Evolutionary conservation across 2,797 vertebrate genomes (phyloP).

Genomic region (Poecilia wingei): DNA sequence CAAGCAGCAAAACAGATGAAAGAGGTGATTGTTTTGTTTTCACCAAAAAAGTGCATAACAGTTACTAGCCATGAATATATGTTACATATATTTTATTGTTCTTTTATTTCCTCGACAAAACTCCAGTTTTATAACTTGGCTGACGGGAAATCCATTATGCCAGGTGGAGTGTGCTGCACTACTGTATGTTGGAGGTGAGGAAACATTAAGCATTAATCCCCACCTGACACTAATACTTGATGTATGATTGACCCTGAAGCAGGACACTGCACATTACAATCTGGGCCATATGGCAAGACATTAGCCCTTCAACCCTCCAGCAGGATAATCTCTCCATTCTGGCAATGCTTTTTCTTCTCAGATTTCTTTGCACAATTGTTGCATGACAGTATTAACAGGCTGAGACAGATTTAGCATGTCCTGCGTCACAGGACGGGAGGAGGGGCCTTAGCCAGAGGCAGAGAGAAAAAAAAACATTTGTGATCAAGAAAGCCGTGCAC

Average conservation of each 20-base stretch:
- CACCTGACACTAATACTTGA: constrained; percentile 88
- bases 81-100: constrained; percentile 1
- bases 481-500: constrained; percentile 61
- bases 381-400: constrained; percentile 84
- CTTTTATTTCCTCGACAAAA: background rate
- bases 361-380: constrained; percentile 86
- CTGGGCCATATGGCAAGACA: constrained; percentile 82
- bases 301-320: constrained; percentile 81
- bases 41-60: background rate
- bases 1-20: constrained; percentile 38
- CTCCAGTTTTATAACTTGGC: background rate
- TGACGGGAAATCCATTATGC: constrained; percentile 14
- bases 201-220: constrained; percentile 83
- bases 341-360: constrained; percentile 82
- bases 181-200: constrained; percentile 66
- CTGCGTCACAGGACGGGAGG: constrained; percentile 69
- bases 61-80: constrained; percentile 1
- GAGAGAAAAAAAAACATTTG: constrained; percentile 67
- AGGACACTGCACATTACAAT: constrained; percentile 79
- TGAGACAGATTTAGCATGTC: constrained; percentile 76
- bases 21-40: constrained; percentile 10
- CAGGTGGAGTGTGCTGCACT: constrained; percentile 65
- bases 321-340: constrained; percentile 83
- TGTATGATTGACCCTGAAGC: constrained; percentile 85
- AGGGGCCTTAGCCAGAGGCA: constrained; percentile 59